Evolutionary conservation across 2,797 vertebrate genomes (phyloP), one percentile per base, ranked within the genome.

Genomic region (Dermochelys coriacea): DNA sequence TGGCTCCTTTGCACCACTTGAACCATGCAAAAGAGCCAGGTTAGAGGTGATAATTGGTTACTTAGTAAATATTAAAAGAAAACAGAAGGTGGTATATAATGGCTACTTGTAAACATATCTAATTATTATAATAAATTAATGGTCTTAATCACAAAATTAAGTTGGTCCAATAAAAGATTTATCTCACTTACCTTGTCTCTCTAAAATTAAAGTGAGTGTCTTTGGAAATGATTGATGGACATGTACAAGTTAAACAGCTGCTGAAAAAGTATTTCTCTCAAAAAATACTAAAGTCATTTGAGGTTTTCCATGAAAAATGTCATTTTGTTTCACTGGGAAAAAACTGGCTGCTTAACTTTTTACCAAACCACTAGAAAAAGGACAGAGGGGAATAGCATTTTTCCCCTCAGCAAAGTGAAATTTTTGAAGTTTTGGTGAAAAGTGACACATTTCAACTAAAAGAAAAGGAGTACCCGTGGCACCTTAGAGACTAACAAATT

Each of bases 1-100:
- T 93, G 92, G 84, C 85, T 94, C 90, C 86, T 96, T 93, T 94
- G 25, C 81, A 68, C 85, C 91, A 95, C 95, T 77, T 95, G 96
- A 90, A 85, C 83, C 85, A 90, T 83, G 87, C 68, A 89, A 93
- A 92, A 23, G 51, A 49, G 77, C 82, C 88, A 94, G 86, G 89
- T 86, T 61, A 55, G 57, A 4, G 4, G 57, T n/a, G 82, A 88
- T 90, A 81, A 93, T 8, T 86, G 23, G 5, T 89, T 77, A 77
- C 86, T 93, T 93, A 79, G 83, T 64, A 31, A 90, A 83, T 79
- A 93, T 82, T 77, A 78, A 90, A 68, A 55, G 82, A 92, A 94
- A 91, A 19, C 27, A 78, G 84, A 50, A 89, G 90, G 79, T 71
- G 85, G 51, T 23, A 91, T 80, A 81, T 96, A 93, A 91, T 95